Evolutionary conservation across 2,113 vertebrate genomes (phyloP).

Genomic region (Rhabdomys dilectus): DNA sequence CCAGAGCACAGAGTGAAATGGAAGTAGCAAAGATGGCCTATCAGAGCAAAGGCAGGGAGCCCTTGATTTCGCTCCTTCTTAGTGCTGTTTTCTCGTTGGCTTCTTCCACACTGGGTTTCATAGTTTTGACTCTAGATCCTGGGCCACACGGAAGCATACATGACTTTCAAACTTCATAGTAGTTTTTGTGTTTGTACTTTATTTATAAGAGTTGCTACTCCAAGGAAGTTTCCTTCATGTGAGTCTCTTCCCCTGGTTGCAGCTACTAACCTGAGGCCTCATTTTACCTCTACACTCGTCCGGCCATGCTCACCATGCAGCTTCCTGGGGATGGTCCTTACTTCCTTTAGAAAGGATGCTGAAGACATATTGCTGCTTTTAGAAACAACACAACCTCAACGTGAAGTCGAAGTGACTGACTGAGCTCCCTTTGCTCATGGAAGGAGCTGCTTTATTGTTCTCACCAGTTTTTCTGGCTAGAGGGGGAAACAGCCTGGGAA

Average conservation of each 20-base stretch:
- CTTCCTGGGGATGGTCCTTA: neutral
- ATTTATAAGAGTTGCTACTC: neutral
- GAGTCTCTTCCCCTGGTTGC: neutral
- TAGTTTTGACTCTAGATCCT: neutral
- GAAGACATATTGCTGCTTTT: conserved; percentile 1
- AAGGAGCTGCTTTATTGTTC: neutral
- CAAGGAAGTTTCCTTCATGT: neutral
- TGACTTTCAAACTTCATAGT: conserved; percentile 18
- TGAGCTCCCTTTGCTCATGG: neutral
- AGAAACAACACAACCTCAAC: neutral
- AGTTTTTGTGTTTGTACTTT: conserved; percentile 20
- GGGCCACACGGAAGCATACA: neutral
- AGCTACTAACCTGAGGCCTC: neutral
- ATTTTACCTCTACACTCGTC: neutral
- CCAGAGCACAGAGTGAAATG: neutral
- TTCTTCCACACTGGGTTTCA: neutral
- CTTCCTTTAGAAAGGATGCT: conserved; percentile 38
- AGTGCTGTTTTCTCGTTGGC: neutral
- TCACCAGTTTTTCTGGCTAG: neutral
- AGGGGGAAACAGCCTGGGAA: neutral
- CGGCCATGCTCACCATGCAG: neutral
- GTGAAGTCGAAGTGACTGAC: neutral
- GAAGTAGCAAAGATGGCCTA: neutral
- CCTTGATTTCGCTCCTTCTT: neutral
- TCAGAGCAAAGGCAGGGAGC: neutral